Base-by-base conservation (phyloP, 2,797 vertebrate genomes). In the Eleutherodactylus coqui region DNA sequence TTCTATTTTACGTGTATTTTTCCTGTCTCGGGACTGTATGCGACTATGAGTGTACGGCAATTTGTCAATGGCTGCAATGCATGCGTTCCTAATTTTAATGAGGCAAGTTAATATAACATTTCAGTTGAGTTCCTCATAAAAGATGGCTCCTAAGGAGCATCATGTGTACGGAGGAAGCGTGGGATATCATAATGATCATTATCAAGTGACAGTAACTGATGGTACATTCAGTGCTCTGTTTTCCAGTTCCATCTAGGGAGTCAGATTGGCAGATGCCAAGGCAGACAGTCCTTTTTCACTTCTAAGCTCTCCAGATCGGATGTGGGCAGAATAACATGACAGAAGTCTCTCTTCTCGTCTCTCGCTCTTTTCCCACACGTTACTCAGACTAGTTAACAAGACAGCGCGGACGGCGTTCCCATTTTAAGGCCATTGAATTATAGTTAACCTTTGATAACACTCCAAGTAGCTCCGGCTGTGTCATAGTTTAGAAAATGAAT, bases 241-340 rank as follows among this genome's bases (percentile, higher is more conserved):
- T 85, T 79, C 86, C 86, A 67, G 29, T 53, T 84, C 70, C 82
- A 87, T 76, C 77, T 47, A 80, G 69, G 76, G 70, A 84, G 79
- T 85, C 85, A 34, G 60, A 84, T 81, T 84, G 77, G 82, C 86
- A 87, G 86, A 87, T 87, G 82, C 82, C 82, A 81, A 76, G 55
- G 69, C 86, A 87, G 86, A 84, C 77, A 84, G 70, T 81, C 70
- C 86, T 84, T 81, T 79, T 82, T 83, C 67, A 55, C 76, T 79
- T 79, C 76, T 60, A 73, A 84, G 70, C 75, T 83, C 81, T 85
- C 86, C 82, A 87, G 77, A 84, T 87, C 86, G 82, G 47, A 85
- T 87, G 86, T 87, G 82, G 86, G 86, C 82, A 87, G 86, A 36
- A 76, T 75, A 79, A 85, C 82, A 76, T 85, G 86, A 81, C 86